Evolutionary conservation across 2,113 vertebrate genomes (phyloP).

Genomic region (Lampris incognitus): DNA sequence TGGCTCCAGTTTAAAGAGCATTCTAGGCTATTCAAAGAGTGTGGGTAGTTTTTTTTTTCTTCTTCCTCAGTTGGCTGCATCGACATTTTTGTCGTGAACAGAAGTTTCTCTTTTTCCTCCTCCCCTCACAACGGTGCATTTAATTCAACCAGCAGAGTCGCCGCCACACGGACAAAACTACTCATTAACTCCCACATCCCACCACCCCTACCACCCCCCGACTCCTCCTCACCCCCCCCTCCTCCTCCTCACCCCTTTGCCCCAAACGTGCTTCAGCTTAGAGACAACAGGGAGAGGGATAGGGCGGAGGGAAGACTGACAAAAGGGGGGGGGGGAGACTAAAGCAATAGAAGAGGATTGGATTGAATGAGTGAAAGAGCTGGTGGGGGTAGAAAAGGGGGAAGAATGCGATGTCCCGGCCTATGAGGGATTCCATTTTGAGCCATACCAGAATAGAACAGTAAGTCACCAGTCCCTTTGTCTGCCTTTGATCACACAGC

Average conservation of each 20-base stretch:
- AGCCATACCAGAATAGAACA: slow-evolving; percentile 76
- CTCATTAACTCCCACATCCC: slow-evolving; percentile 65
- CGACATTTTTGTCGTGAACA: slow-evolving; percentile 30
- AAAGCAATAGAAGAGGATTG: slow-evolving; percentile 68
- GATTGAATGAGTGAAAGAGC: slow-evolving; percentile 74
- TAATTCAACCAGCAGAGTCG: slow-evolving; percentile 55
- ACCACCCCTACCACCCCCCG: slow-evolving; percentile 26
- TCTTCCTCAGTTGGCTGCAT: slow-evolving; percentile 37
- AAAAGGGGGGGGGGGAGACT: slow-evolving; percentile 59
- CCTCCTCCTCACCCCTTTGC: slow-evolving; percentile 26
- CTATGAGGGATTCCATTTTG: slow-evolving; percentile 77
- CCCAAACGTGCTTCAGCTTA: slow-evolving; percentile 54
- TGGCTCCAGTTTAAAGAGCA: slow-evolving; percentile 29
- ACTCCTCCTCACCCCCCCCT: background rate
- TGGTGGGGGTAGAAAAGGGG: slow-evolving; percentile 59
- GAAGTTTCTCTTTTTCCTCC: slow-evolving; percentile 20
- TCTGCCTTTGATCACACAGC: slow-evolving; percentile 76
- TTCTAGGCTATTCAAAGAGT: slow-evolving; percentile 49
- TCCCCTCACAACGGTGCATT: slow-evolving; percentile 33
- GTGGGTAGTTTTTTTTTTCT: slow-evolving; percentile 54
- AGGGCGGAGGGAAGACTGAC: slow-evolving; percentile 52
- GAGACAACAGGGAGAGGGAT: slow-evolving; percentile 62
- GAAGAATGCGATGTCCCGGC: slow-evolving; percentile 71
- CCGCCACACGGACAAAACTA: slow-evolving; percentile 61
- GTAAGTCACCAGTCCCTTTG: slow-evolving; percentile 80